A percentile compares a stretch with the other conserved stretches of the same genome.
Evolutionary conservation across 2,113 vertebrate genomes (phyloP).

Genomic region (Opisthocomus hoazin): DNA sequence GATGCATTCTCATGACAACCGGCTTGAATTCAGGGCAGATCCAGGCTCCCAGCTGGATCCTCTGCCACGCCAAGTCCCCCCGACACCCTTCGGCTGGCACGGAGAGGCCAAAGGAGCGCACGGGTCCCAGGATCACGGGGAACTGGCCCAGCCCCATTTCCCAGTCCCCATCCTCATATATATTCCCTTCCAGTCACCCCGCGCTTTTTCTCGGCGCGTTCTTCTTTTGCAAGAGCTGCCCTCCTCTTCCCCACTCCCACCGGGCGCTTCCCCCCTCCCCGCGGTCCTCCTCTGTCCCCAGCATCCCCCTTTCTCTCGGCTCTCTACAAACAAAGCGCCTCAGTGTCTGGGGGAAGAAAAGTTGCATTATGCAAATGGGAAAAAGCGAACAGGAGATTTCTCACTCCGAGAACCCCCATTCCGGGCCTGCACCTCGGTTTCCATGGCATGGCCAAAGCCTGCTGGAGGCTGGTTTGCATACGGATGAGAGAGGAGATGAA

Average conservation of each 20-base stretch:
- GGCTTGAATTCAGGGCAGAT: not conserved
- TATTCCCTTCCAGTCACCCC: conserved; percentile 15
- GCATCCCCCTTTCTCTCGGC: conserved; percentile 29
- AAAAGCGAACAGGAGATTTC: conserved; percentile 63
- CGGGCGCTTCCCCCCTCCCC: conserved; percentile 6
- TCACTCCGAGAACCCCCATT: conserved; percentile 65
- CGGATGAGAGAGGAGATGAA: conserved; percentile 73
- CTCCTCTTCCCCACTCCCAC: conserved; percentile 44
- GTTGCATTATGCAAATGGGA: conserved; percentile 76
- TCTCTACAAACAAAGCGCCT: conserved; percentile 69
- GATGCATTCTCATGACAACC: conserved; percentile 16
- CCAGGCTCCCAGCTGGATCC: conserved; percentile 12
- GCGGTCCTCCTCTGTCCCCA: conserved; percentile 16
- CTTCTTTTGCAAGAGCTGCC: conserved; percentile 1
- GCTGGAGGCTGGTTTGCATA: conserved; percentile 68
- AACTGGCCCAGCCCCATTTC: conserved; percentile 2
- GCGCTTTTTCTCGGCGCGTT: not conserved
- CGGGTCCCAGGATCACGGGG: not conserved
- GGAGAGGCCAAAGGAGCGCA: not conserved
- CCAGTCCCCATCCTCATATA: conserved; percentile 36
- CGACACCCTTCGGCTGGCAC: not conserved
- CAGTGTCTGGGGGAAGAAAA: conserved; percentile 71
- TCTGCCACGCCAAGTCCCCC: not conserved
- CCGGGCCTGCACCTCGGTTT: conserved; percentile 66
- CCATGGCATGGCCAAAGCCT: conserved; percentile 67